A percentile compares a stretch with the other conserved stretches of the same genome.
Evolutionary conservation across 2,113 vertebrate species (phyloP).

Genomic region (Myotis davidii): DNA sequence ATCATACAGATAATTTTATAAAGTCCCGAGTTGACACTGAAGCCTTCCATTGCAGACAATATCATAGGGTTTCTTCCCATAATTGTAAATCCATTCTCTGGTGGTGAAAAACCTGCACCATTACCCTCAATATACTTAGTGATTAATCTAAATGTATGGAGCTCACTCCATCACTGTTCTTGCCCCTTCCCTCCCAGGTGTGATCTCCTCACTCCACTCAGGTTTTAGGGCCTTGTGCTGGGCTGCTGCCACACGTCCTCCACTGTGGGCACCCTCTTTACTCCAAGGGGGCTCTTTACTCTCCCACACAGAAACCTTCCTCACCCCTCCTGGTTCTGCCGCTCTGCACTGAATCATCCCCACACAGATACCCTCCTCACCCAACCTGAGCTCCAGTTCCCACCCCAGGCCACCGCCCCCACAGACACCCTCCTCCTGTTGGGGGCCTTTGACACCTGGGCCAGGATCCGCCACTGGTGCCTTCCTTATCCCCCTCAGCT

Average conservation of each 20-base stretch:
- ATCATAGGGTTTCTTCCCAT: neutral
- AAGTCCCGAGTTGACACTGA: neutral
- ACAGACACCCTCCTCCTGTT: neutral
- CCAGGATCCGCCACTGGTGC: fast-evolving
- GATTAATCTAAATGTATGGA: neutral
- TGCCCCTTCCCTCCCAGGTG: neutral
- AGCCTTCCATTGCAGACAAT: neutral
- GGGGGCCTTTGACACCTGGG: neutral
- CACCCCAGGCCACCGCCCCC: too few species aligned
- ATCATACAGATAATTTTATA: neutral
- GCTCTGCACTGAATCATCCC: neutral
- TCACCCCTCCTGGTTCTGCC: neutral
- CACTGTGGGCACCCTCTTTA: neutral
- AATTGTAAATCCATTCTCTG: neutral
- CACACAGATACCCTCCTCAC: neutral
- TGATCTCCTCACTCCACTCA: neutral
- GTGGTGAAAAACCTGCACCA: neutral
- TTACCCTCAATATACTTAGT: neutral
- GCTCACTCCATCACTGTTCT: neutral
- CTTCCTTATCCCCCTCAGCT: neutral
- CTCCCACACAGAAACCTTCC: neutral
- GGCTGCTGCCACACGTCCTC: neutral
- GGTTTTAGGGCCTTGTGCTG: neutral
- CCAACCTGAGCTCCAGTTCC: neutral
- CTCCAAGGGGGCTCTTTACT: neutral